Evolutionary conservation across 2,888 invertebrate genomes (phyloP), one percentile per base, ranked within the genome.

Genomic region (Xylocampa areola): DNA sequence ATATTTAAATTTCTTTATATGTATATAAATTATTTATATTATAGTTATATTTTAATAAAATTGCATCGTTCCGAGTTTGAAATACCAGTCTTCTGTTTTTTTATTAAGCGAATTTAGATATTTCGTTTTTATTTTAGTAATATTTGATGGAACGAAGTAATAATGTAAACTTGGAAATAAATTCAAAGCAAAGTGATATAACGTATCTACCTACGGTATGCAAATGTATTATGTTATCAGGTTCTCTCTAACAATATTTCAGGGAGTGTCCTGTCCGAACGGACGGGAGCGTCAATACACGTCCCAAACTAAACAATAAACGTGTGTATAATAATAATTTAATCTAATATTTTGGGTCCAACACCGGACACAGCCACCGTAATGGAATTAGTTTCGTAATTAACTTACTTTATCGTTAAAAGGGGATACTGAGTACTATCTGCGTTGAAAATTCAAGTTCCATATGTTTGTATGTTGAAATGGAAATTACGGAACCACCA

Each of bases 311-410:
- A 63, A 70, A 76, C 75, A 76, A 76, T 76, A 74, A 73, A 70
- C 70, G 68, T 70, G 59, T 73, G 52, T 72, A 68, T 63, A 64
- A 63, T 72, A 73, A 75, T 75, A 62, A 76, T 76, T 70, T 81
- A 78, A 82, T 79, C 76, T 68, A 69, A 82, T 81, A 77, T 75
- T 76, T 80, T 55, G 75, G 76, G 77, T 70, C 72, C 60, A 57
- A 73, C 54, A 60, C 62, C 72, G 73, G 73, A 69, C 76, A 76
- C 72, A 75, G 73, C 76, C 73, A 72, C 78, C 76, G 79, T 87
- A 87, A 88, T 85, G 81, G 85, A 86, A 88, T 87, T 88, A 87
- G 88, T 89, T 88, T 81, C 54, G 81, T 86, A 86, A 88, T 87
- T 86, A 85, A 88, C 79, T 87, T 85, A 84, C 82, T 87, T 86